Conservation (phyloP, 2,888 invertebrate genomes). For the Agrotis exclamationis region DNA sequence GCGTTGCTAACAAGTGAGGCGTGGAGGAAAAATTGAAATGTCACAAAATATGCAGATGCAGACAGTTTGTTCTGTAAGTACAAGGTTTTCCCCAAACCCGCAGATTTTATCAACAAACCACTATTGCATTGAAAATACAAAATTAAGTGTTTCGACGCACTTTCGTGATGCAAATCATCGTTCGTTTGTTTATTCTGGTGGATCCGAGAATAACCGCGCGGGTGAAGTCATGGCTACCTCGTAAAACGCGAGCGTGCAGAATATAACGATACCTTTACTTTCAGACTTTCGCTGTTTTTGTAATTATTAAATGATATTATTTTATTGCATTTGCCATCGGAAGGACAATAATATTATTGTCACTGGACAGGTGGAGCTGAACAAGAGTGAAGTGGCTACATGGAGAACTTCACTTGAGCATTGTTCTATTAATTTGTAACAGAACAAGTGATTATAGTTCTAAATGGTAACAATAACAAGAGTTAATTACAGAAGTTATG, state of each 20-base stretch:
- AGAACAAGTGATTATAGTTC: slow-evolving; percentile 24
- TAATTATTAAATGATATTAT: background rate
- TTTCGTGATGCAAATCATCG: slow-evolving; percentile 56
- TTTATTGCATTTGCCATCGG: background rate
- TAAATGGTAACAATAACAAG: slow-evolving; percentile 52
- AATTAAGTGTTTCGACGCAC: slow-evolving; percentile 39
- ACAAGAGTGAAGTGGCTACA: background rate
- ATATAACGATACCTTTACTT: slow-evolving; percentile 52
- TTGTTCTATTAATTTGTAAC: slow-evolving; percentile 40
- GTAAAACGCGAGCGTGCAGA: slow-evolving; percentile 65
- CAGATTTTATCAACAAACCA: slow-evolving; percentile 40
- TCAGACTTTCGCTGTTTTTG: background rate
- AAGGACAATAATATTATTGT: background rate
- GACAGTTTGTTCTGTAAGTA: slow-evolving; percentile 28
- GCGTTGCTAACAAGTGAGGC: background rate
- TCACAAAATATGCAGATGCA: slow-evolving; percentile 19
- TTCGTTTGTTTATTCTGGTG: slow-evolving; percentile 69
- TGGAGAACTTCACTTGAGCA: background rate
- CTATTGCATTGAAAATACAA: slow-evolving; percentile 41
- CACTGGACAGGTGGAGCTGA: no score
- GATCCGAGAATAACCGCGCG: slow-evolving; percentile 71
- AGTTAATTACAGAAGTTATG: slow-evolving; percentile 39
- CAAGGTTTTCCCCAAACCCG: slow-evolving; percentile 45
- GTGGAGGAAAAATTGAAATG: slow-evolving; percentile 4
- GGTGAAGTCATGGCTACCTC: slow-evolving; percentile 72